Base-by-base conservation (phyloP, 2,113 vertebrate species). In the Pseudorhombus dupliciocellatus region DNA sequence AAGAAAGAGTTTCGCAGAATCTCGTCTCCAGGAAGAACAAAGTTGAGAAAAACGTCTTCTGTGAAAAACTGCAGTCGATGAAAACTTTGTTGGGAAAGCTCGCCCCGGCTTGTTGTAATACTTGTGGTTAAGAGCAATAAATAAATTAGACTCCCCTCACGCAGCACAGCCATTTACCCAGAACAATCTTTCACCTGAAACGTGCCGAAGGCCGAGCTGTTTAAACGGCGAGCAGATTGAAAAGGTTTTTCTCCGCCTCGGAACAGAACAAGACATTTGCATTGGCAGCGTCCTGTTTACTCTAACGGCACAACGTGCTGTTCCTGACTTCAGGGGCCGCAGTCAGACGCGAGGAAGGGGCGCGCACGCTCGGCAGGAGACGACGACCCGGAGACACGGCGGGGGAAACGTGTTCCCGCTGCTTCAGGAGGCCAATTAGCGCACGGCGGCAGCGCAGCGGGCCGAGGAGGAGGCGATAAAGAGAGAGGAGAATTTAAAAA, bases 211-310 rank as follows among this genome's bases (percentile, higher is more conserved):
- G 21, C 40, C 51, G 22, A 55, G 66, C 55, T 15, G 12, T 54
- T 79, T 78, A 69, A 75, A 79, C 81, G 74, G 84, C 77, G 74
- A 77, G 75, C 79, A 84, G 70, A 86, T 71, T 68, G 75, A 34
- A 75, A 48, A 57, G 44, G 5, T n/a, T 48, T 16, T n/a, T 46
- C 7, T 20, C 44, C 46, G 7, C 20, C 20, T 52, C 64, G 2
- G 15, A 74, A 84, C 73, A 4, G 15, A 74, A 84, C 73, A 70
- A 70, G 64, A 72, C 14, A 87, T 88, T 86, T 87, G 70, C 75
- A 83, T 88, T 78, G 75, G 51, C 14, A 0, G 60, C 20, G n/a
- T 62, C 34, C 25, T 63, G 83, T 79, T 79, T 69, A 51, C 77
- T 74, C 69, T 44, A 59, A 79, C 54, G 34, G 46, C 46, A 73